phyloP scores from a whole-genome alignment of 1,140 invertebrate genomes.

The Adoxophyes honmai region DNA sequence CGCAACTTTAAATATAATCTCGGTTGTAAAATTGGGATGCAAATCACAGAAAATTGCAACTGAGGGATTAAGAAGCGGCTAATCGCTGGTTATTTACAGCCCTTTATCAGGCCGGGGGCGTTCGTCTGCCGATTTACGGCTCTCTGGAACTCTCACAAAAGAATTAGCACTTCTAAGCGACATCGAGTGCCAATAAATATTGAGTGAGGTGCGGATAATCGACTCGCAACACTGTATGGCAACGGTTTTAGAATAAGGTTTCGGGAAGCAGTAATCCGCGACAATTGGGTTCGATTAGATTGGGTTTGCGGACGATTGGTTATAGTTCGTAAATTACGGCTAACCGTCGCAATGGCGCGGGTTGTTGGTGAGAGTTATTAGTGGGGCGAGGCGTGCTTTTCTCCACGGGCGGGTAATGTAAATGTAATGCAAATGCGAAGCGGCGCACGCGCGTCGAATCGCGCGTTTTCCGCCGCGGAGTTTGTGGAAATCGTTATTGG shows the following conservation, averaged over 20 bases:
- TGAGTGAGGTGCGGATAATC: slow-evolving; percentile 59
- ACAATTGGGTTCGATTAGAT: slow-evolving; percentile 74
- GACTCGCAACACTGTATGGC: slow-evolving; percentile 62
- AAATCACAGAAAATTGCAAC: slow-evolving; percentile 46
- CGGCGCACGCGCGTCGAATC: slow-evolving; percentile 71
- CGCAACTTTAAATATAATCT: slow-evolving; percentile 30
- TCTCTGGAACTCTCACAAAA: slow-evolving; percentile 46
- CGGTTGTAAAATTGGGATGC: slow-evolving; percentile 36
- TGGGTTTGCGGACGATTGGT: slow-evolving; percentile 68
- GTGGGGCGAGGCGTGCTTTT: slow-evolving; percentile 27
- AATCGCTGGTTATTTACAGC: slow-evolving; percentile 65
- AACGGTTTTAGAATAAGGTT: slow-evolving; percentile 56
- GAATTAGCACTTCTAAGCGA: slow-evolving; percentile 64
- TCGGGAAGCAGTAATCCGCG: slow-evolving; percentile 75
- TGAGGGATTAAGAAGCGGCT: slow-evolving; percentile 43
- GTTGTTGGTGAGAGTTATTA: slow-evolving; percentile 23
- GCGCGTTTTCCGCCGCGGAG: slow-evolving; percentile 63
- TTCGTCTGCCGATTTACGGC: slow-evolving; percentile 56
- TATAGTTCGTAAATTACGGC: slow-evolving; percentile 69
- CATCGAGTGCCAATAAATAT: slow-evolving; percentile 71
- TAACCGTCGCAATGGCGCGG: slow-evolving; percentile 42
- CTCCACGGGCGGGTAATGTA: slow-evolving; percentile 47
- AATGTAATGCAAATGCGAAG: slow-evolving; percentile 50
- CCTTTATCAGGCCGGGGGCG: slow-evolving; percentile 59
- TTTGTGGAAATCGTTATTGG: slow-evolving; percentile 75